Percentiles rank a stretch among this genome's conserved stretches.
phyloP scores from a whole-genome alignment of 2,113 vertebrate genomes.

The Gallinago media region DNA sequence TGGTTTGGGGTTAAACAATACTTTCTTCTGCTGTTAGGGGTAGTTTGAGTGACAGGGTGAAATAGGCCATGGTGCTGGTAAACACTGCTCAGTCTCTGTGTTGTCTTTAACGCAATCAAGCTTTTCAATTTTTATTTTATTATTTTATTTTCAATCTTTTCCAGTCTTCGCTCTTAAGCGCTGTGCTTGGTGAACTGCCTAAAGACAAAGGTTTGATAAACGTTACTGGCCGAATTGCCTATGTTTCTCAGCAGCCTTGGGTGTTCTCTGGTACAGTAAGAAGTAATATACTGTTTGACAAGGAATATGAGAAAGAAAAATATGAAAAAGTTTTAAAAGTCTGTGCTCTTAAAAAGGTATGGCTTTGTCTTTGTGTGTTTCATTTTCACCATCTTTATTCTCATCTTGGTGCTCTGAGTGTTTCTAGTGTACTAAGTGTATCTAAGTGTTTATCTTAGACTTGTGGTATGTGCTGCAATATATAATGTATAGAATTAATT shows the following conservation, averaged over 20 bases:
- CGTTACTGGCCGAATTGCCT: constrained; percentile 86
- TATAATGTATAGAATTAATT: background rate
- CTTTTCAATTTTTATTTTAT: background rate
- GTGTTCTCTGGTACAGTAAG: constrained; percentile 93
- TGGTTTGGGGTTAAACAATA: background rate
- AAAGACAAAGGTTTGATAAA: constrained; percentile 83
- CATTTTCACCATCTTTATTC: background rate
- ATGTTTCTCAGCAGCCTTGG: constrained; percentile 94
- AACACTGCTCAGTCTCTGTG: background rate
- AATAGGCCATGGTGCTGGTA: fast-evolving
- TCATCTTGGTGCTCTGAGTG: background rate
- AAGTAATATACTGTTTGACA: constrained; percentile 97
- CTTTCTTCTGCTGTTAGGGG: background rate
- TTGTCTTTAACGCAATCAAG: background rate
- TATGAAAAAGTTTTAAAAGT: constrained; percentile 89
- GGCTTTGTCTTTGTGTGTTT: background rate
- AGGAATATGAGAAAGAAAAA: constrained; percentile 85
- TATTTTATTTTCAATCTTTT: background rate
- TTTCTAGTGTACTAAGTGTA: too few relatives aligned
- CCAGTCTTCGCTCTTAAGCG: constrained; percentile 92
- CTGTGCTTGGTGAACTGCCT: constrained; percentile 89
- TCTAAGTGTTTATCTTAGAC: background rate
- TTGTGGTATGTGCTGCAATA: fast-evolving
- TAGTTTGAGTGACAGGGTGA: background rate
- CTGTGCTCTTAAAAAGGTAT: constrained; percentile 93